phyloP scores from a whole-genome alignment of 2,797 vertebrate species.

The Leptodactylus fallax region DNA sequence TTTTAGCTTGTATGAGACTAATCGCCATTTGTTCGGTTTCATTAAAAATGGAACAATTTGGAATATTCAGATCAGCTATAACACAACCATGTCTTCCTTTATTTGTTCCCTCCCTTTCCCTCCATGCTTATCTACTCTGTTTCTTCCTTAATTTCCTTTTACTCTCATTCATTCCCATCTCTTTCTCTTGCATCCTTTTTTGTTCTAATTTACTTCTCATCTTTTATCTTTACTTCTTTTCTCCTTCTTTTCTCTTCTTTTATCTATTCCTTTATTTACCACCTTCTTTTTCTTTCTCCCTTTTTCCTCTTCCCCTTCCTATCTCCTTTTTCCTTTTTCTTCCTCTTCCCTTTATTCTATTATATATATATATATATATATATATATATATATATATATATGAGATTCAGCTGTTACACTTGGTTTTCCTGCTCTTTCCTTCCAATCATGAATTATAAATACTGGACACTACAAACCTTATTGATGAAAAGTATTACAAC shows the following conservation, averaged over 20 bases:
- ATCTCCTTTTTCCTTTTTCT: neutral
- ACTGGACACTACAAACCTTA: neutral
- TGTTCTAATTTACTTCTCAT: neutral
- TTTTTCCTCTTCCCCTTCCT: neutral
- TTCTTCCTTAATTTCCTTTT: neutral
- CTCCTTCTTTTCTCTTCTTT: neutral
- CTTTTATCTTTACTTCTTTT: neutral
- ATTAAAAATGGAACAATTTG: too few relatives aligned
- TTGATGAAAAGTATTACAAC: neutral
- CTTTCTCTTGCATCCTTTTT: neutral
- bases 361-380: too few relatives aligned
- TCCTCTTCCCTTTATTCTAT: neutral
- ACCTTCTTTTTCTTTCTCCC: neutral
- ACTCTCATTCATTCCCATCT: too few relatives aligned
- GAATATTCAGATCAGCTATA: too few relatives aligned
- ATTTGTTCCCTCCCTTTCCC: neutral
- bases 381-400: neutral
- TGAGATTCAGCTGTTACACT: neutral
- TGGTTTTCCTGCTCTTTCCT: neutral
- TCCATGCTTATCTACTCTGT: too few relatives aligned
- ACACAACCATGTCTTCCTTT: too few relatives aligned
- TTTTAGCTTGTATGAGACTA: too few relatives aligned
- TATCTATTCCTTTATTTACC: neutral
- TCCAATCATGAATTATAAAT: neutral
- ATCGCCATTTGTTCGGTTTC: too few relatives aligned